Percentiles rank a stretch among this genome's conserved stretches.
phyloP scores from a whole-genome alignment of 2,113 vertebrate genomes.

The Gorilla gorilla region DNA sequence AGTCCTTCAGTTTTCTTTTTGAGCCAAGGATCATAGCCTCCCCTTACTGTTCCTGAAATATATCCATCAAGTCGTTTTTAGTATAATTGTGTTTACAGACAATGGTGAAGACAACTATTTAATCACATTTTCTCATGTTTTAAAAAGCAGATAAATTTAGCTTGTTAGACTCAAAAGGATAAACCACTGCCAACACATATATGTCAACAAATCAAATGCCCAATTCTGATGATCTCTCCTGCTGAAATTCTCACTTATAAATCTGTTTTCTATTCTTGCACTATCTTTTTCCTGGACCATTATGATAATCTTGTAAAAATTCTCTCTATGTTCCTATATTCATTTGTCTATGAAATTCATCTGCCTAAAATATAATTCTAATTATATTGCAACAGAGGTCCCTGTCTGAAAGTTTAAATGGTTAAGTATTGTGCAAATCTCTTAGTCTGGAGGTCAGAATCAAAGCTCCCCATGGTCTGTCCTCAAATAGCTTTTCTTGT shows the following conservation, averaged over 20 bases:
- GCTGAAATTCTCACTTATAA: background rate
- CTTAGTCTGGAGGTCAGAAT: background rate
- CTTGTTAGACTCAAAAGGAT: background rate
- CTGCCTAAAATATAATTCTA: background rate
- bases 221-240: background rate
- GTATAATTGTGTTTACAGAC: constrained; percentile 3
- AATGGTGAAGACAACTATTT: constrained; percentile 7
- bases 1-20: constrained; percentile 23
- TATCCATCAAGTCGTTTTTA: background rate
- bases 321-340: background rate
- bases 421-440: background rate
- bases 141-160: constrained; percentile 37
- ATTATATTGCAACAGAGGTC: background rate
- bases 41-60: background rate
- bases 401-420: background rate
- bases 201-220: background rate
- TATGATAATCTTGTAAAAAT: background rate
- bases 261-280: background rate
- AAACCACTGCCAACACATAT: background rate
- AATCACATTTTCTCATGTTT: background rate
- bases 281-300: background rate
- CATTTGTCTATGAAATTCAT: background rate
- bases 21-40: background rate
- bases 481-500: background rate
- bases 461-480: background rate